These are phyloP conservation scores for Gorsachius magnificus DNA, from an alignment of 2,797 vertebrate genomes.

Conservation along the genomic window DNA sequence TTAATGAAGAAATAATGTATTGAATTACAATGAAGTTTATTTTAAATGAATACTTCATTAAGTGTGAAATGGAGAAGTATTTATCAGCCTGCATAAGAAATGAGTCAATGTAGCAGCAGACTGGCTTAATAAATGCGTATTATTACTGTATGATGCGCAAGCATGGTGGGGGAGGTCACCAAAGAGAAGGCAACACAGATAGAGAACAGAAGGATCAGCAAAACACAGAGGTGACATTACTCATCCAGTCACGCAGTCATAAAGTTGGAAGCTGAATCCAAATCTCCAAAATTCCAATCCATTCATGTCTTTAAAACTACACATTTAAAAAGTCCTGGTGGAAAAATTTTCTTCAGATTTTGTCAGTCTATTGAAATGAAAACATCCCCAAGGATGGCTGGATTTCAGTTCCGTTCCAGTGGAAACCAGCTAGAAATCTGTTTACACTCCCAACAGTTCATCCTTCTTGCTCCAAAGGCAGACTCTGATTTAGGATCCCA, in stretches of 20 bases:
- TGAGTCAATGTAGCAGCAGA: not conserved
- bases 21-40: not conserved
- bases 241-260: not conserved
- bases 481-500: not conserved
- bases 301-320: not conserved
- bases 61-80: not conserved
- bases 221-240: not conserved
- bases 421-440: not conserved
- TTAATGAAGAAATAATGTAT: not conserved
- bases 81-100: not conserved
- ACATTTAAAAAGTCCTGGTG: not conserved
- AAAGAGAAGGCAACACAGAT: not conserved
- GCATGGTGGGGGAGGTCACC: not conserved
- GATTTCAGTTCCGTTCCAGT: not conserved
- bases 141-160: not conserved
- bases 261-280: not conserved
- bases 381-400: not conserved
- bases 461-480: not conserved
- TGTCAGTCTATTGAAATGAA: not conserved
- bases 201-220: not conserved
- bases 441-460: not conserved
- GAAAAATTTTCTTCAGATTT: not conserved
- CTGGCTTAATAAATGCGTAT: not conserved
- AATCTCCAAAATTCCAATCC: not conserved
- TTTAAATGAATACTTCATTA: constrained; percentile 12